These are phyloP conservation scores for Volucella bombylans DNA, from an alignment of 2,888 invertebrate species.

Conservation along the genomic window DNA sequence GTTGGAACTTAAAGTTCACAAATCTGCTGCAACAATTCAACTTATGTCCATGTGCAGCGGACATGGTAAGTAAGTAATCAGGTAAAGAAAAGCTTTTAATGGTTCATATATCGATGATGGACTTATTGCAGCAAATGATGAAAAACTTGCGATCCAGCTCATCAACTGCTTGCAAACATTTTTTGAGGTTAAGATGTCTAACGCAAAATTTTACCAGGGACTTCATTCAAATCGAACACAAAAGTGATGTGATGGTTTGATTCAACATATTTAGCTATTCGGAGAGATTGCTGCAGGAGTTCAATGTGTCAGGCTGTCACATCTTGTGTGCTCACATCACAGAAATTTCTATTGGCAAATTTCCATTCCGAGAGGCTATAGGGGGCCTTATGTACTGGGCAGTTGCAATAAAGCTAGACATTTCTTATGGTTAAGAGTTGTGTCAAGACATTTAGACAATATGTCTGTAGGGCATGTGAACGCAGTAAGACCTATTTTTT, in stretches of 20 bases:
- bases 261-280: background rate
- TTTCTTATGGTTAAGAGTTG: slow-evolving; percentile 13
- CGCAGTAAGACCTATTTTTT: no score
- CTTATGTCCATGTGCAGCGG: no score
- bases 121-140: no score
- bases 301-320: background rate
- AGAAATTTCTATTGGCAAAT: slow-evolving; percentile 1
- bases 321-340: background rate
- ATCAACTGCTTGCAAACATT: no score
- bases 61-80: no score
- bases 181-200: no score
- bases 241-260: background rate
- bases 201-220: no score
- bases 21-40: no score
- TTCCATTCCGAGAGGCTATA: background rate
- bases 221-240: background rate
- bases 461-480: background rate
- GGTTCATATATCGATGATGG: background rate
- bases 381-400: background rate
- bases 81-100: background rate
- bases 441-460: background rate
- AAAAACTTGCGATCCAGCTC: no score
- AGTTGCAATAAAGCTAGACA: slow-evolving; percentile 1
- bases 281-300: slow-evolving; percentile 9
- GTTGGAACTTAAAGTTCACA: no score